Evolutionary conservation across 2,888 invertebrate species (phyloP), one percentile per base, ranked within the genome.

Genomic region (Asteroscopus sphinx): DNA sequence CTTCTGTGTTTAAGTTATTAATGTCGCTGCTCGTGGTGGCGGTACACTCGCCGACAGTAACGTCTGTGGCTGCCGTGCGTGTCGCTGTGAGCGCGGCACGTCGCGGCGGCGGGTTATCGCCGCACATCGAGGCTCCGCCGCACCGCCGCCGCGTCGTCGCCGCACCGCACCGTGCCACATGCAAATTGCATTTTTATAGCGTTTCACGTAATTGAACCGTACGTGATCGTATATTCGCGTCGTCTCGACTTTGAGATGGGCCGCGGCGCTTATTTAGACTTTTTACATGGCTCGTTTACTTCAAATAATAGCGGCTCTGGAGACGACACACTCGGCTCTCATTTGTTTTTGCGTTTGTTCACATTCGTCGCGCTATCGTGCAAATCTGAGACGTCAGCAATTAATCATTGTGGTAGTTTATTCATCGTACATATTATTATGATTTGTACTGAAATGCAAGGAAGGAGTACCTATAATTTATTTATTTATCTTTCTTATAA

Each of bases 121-220:
- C 70, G 77, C 79, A 66, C 73, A 77, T 80, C 80, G 60, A 42
- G 52, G 40, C 61, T 44, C 48, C 63, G 48, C 47, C 59, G 52
- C 53, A 33, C n/a, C 41, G 57, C 68, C 60, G 59, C 59, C 68
- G 48, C 35, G 70, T 76, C 78, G 76, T 78, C 72, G 71, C 64
- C 68, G 56, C 46, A 49, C 57, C 73, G 58, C 69, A 61, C 68
- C 57, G 61, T 68, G 35, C 33, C 68, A 76, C 77, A 84, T 82
- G 83, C 84, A 83, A 82, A 83, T 81, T 55, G 58, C 61, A 73
- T 74, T 81, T 76, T 78, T 75, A 72, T 72, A 60, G 64, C 56
- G 52, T 53, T 49, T 54, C 77, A 76, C 80, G 78, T 77, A 77
- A 67, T 66, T 55, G 68, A 66, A 56, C 44, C 39, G 72, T 74